These are phyloP conservation scores for Frankliniella intonsa DNA, from an alignment of 2,888 invertebrate genomes.

Conservation along the genomic window DNA sequence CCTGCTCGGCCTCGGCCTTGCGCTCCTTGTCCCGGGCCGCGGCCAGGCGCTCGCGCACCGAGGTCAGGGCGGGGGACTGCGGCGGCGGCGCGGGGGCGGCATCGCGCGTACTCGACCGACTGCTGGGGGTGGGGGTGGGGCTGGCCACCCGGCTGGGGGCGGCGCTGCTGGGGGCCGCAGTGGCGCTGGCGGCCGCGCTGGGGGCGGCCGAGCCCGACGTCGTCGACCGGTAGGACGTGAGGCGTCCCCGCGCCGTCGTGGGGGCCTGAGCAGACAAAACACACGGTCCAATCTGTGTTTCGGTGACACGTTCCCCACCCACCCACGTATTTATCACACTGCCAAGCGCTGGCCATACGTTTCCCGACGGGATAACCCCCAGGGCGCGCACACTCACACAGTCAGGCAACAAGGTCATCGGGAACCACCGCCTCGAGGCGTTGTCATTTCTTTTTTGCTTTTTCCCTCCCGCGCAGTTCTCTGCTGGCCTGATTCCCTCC, in stretches of 20 bases:
- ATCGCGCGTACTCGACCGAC: not conserved
- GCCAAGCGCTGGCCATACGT: too few relatives aligned
- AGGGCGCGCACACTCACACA: too few relatives aligned
- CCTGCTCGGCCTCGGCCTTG: slow-evolving; percentile 28
- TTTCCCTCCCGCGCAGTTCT: too few relatives aligned
- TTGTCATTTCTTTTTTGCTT: too few relatives aligned
- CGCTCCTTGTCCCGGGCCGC: slow-evolving; percentile 30
- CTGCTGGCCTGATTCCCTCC: too few relatives aligned
- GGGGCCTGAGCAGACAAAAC: too few relatives aligned
- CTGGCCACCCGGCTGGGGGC: not conserved
- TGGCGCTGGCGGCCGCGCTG: slow-evolving; percentile 30
- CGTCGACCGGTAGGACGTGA: slow-evolving; percentile 29
- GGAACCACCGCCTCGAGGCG: too few relatives aligned
- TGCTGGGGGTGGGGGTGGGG: not conserved
- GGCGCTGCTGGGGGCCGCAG: not conserved
- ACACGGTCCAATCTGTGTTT: too few relatives aligned
- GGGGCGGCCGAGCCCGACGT: slow-evolving; percentile 22
- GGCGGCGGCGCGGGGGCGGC: not conserved
- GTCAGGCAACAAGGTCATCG: too few relatives aligned
- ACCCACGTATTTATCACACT: too few relatives aligned
- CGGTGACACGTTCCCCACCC: too few relatives aligned
- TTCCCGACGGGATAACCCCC: too few relatives aligned
- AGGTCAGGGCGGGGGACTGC: slow-evolving; percentile 28
- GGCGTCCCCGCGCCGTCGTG: slow-evolving; percentile 29
- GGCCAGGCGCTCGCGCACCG: slow-evolving; percentile 33